phyloP scores from a whole-genome alignment of 2,797 vertebrate species.

The Pangasius macronema region DNA sequence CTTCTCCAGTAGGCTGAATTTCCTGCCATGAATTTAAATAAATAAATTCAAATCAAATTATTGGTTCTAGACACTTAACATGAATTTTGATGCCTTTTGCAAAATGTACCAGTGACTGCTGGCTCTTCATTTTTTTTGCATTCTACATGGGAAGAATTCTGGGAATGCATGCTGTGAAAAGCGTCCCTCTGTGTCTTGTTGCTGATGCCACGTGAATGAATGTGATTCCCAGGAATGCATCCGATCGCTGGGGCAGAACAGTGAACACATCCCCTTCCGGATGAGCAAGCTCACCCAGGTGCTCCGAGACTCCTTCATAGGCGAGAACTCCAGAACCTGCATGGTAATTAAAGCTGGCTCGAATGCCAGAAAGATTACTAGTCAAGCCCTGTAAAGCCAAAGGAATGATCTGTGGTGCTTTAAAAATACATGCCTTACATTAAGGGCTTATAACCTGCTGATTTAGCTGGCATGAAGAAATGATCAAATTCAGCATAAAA shows the following conservation, averaged over 20 bases:
- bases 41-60: neutral
- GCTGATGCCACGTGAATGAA: neutral
- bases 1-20: neutral
- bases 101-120: neutral
- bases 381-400: neutral
- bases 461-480: neutral
- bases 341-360: conserved; percentile 79
- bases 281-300: conserved; percentile 98
- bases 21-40: neutral
- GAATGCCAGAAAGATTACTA: neutral
- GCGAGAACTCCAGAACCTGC: conserved; percentile 92
- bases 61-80: neutral
- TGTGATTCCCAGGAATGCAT: conserved; percentile 86
- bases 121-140: neutral
- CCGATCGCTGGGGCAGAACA: conserved; percentile 92
- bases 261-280: conserved; percentile 92
- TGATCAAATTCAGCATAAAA: neutral
- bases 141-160: neutral
- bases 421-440: neutral
- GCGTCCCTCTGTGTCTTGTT: neutral
- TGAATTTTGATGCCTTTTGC: neutral
- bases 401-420: too few relatives aligned
- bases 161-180: neutral
- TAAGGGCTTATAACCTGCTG: neutral
- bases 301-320: conserved; percentile 94